phyloP scores from a whole-genome alignment of 35 echinoderm and acorn worm species.

The Lytechinus variegatus region DNA sequence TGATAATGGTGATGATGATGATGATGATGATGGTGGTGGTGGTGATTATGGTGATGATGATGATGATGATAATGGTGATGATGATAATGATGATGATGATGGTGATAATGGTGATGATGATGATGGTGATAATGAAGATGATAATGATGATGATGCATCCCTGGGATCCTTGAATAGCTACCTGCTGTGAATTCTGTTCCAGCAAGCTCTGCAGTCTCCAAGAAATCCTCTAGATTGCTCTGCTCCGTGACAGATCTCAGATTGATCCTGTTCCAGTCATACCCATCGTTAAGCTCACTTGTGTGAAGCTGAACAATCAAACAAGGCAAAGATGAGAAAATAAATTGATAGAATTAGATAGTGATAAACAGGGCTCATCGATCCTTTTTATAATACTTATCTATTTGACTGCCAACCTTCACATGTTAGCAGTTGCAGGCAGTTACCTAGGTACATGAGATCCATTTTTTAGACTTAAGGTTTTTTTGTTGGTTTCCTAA shows the following conservation, averaged over 20 bases:
- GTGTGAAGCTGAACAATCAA: conserved; percentile 77
- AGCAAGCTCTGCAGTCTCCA: conserved; percentile 85
- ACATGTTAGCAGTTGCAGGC: neutral
- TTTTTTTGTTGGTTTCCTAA: neutral
- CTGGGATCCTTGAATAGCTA: conserved; percentile 10
- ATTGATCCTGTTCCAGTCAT: conserved; percentile 86
- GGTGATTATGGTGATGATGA: no score
- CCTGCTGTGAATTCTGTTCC: conserved; percentile 95
- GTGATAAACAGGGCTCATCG: neutral
- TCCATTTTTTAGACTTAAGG: neutral
- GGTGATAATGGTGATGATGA: no score
- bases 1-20: no score
- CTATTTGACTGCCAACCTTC: neutral
- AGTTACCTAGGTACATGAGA: neutral
- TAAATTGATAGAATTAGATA: neutral
- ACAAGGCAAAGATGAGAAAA: neutral
- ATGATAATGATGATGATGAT: no score
- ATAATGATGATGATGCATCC: no score
- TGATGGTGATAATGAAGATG: no score
- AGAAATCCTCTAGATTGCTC: conserved; percentile 88
- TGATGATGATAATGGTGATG: no score
- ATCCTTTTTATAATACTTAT: neutral
- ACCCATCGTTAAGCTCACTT: conserved; percentile 93
- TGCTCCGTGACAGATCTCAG: conserved; percentile 91
- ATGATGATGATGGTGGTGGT: no score